Base-by-base conservation (phyloP, 2,888 invertebrate genomes). In the Phanerotoma sp. region DNA sequence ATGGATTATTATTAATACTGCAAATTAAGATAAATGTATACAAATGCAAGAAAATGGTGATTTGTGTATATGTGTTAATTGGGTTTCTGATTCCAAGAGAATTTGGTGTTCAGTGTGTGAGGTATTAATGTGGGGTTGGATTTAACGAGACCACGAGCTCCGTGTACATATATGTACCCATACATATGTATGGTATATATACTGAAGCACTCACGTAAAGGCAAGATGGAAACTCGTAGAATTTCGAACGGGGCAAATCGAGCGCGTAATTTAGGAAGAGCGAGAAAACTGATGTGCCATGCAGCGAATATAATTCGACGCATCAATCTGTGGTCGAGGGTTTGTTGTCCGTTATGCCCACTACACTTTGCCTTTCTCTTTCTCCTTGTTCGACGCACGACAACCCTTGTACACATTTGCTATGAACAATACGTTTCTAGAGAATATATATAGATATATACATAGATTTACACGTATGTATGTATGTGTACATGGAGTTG, bases 271-370 rank as follows among this genome's bases (percentile, higher is more conserved):
- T 76, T 71, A 73, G 69, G 51, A 54, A 50, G 56, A 52, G 55
- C 46, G 28, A 51, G 49, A 53, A 45, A 55, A 68, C 73, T 67
- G 67, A 68, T 73, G 71, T 61, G 66, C 60, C 66, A 60, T 66
- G 69, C 67, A 70, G 69, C 72, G 65, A 72, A 67, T 68, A 69
- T 74, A 73, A 75, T 74, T 74, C 71, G 68, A 62, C 66, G 67
- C 73, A 75, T 75, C 74, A 74, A 75, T 75, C 74, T 74, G 72
- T 60, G 74, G 74, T 70, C 63, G 67, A 63, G 65, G 66, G 73
- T 35, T 21, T 41, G 22, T 45, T 37, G 35, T 42, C 44, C 44
- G 33, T 35, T 49, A 20, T 30, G 20, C 9, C n/a, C 50, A 21
- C 18, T 32, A 41, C 28, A 13, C 35, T 22, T n/a, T 41, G 32